Evolutionary conservation across 2,113 vertebrate genomes (phyloP).

Genomic region (Harpagus bidentatus): DNA sequence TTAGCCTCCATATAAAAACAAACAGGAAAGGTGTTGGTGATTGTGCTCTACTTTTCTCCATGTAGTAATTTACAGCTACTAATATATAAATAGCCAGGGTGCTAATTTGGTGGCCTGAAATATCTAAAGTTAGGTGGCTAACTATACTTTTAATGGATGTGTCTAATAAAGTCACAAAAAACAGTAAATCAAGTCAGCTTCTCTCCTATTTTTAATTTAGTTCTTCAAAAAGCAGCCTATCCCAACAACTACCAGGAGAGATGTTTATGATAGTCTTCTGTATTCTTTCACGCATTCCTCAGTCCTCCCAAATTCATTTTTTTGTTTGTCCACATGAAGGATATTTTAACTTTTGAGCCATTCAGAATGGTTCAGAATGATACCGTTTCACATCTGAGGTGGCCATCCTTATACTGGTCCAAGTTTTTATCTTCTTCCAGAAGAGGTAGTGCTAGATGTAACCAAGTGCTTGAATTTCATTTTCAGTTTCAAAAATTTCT

Average conservation of each 20-base stretch:
- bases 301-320: not conserved
- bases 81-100: not conserved
- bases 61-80: not conserved
- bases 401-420: not conserved
- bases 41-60: not conserved
- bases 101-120: not conserved
- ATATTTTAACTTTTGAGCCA: not conserved
- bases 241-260: not conserved
- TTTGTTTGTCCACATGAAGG: not conserved
- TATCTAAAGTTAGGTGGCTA: not conserved
- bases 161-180: not conserved
- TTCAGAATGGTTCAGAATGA: not conserved
- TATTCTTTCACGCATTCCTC: not conserved
- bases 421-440: not conserved
- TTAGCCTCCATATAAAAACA: not conserved
- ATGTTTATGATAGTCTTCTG: not conserved
- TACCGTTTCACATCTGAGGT: not conserved
- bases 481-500: not conserved
- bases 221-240: not conserved
- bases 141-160: not conserved
- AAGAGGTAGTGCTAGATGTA: not conserved
- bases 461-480: not conserved
- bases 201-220: not conserved
- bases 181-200: not conserved
- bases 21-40: not conserved